Evolutionary conservation across 2,888 invertebrate species (phyloP), one percentile per base, ranked within the genome.

Genomic region (Piscicola geometra): DNA sequence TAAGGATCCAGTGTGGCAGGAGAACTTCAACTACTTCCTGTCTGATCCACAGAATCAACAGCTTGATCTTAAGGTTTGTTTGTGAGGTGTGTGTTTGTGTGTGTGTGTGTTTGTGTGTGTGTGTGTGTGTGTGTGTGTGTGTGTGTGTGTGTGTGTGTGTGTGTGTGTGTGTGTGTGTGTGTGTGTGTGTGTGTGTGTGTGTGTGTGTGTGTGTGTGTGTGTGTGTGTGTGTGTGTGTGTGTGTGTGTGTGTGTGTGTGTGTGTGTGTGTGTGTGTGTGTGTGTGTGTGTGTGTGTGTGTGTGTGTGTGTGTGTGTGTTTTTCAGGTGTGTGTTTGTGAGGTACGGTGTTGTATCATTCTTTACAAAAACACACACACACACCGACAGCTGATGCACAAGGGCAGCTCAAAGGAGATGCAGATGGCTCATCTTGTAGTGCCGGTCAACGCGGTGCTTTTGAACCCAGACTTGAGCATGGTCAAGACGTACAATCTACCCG

Each of bases 1-100:
- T 0, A 91, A 91, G 80, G 91, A 93, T 83, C 98, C 98, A 0
- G 91, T 95, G 72, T 98, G 92, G 90, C 96, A 97, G 86, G 91
- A 94, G 84, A 94, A 94, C 9, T 94, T 95, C 86, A 91, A 93
- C 1, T 96, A 96, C 87, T 89, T 97, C 56, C 91, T 97, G 1
- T 89, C 90, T 80, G 93, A 97, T 87, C 95, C 96, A 0, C 92
- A 94, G 83, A 91, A 92, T 36, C 93, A 96, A 83, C 90, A 90
- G 21, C 84, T 98, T 28, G 91, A 92, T 80, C 87, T 97, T 36
- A 92, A 92, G 88, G 91, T 93, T 79, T 80, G 64, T 32, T n/a
- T n/a, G n/a, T n/a, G n/a, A n/a, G n/a, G n/a, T n/a, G n/a, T n/a
- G n/a, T n/a, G n/a, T n/a, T n/a, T 56, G 21, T 56, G n/a, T 94